Evolutionary conservation across 2,797 vertebrate species (phyloP), one percentile per base, ranked within the genome.

Genomic region (Sebastes melanostomus): DNA sequence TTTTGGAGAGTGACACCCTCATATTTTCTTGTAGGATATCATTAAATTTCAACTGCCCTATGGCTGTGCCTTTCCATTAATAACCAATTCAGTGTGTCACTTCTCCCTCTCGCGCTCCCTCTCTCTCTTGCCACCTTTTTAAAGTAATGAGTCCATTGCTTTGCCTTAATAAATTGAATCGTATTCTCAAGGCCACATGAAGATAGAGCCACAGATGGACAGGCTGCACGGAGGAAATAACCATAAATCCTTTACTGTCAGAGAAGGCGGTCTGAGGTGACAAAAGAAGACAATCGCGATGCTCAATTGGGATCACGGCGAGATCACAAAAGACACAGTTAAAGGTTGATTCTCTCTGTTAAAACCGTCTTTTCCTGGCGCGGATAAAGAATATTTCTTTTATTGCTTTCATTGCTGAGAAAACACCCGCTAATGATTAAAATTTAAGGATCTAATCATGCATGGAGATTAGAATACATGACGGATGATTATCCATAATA

Each of bases 1-100:
- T 99, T 99, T 99, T 97, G 97, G 97, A 99, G 98, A 99, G 97
- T 98, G 98, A 99, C 98, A 99, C 98, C 97, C 97, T 98, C 98
- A 98, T 99, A 99, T 98, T 97, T 99, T 98, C 98, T 98, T 96
- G 97, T 97, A 98, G 97, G 98, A 98, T 99, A 98, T 99, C 98
- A 99, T 99, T 99, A 98, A 98, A 99, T 99, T 98, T 98, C 98
- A 98, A 98, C 96, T 98, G 97, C 97, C 98, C 98, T 96, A 97
- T 99, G 98, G 98, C 98, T 97, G 97, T 97, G 97, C 97, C 96
- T 97, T 98, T 97, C 98, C 98, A 99, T 99, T 99, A 99, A 99
- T 99, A 99, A 99, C 98, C 98, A 97, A 98, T 99, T 98, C 98
- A 96, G 96, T 96, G 97, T 98, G 98, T 98, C 97, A 98, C 97